phyloP scores from a whole-genome alignment of 1,140 invertebrate species.

The Drosophila pallidifrons region DNA sequence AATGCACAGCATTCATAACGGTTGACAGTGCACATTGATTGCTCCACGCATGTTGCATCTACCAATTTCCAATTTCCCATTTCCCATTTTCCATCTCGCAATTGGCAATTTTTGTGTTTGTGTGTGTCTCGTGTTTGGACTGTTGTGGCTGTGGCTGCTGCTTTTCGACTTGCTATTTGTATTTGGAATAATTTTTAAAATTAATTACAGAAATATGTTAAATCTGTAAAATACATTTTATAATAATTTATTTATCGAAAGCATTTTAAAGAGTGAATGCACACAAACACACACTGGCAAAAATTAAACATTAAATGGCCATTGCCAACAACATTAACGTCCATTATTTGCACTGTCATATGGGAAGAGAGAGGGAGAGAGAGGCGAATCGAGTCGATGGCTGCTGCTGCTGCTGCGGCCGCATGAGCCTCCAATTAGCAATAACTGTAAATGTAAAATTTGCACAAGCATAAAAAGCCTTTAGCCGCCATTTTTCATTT shows the following conservation, averaged over 20 bases:
- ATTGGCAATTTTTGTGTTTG: constrained; percentile 13
- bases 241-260: constrained; percentile 84
- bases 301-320: constrained; percentile 83
- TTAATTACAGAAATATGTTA: constrained; percentile 82
- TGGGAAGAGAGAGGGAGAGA: background rate
- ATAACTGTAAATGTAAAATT: constrained; percentile 83
- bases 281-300: constrained; percentile 37
- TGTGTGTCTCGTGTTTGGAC: constrained; percentile 29
- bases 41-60: constrained; percentile 32
- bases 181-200: constrained; percentile 84
- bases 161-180: constrained; percentile 60
- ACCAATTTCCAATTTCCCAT: constrained; percentile 8
- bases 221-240: constrained; percentile 83
- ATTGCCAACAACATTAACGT: constrained; percentile 80
- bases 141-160: constrained; percentile 48
- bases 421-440: constrained; percentile 82
- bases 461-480: constrained; percentile 79
- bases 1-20: constrained; percentile 62
- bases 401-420: constrained; percentile 51
- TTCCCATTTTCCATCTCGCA: background rate
- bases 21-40: constrained; percentile 61
- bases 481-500: constrained; percentile 81
- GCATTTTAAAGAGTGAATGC: constrained; percentile 64
- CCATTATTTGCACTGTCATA: constrained; percentile 64
- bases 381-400: background rate